Evolutionary conservation across 2,113 vertebrate species (phyloP).

Genomic region (Anhinga rufa): DNA sequence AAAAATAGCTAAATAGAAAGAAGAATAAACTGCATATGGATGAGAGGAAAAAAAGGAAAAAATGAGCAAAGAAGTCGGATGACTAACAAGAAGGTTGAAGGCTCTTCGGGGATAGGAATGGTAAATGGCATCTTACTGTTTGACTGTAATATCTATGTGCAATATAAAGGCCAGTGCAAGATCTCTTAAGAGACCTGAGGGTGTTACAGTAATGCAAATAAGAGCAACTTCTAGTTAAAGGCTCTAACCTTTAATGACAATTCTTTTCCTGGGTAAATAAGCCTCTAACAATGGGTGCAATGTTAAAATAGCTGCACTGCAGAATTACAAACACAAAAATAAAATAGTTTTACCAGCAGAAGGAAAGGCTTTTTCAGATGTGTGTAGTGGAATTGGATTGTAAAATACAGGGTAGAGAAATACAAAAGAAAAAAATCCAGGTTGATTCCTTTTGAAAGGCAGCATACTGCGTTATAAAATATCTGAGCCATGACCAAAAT

Average conservation of each 20-base stretch:
- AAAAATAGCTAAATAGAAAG: neutral
- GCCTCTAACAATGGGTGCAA: neutral
- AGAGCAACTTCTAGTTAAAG: neutral
- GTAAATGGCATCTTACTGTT: slow-evolving; percentile 34
- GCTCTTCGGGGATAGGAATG: slow-evolving; percentile 5
- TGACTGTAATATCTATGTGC: neutral
- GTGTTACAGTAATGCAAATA: neutral
- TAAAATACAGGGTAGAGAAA: neutral
- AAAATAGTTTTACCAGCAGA: neutral
- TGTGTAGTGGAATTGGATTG: neutral
- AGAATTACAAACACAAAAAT: neutral
- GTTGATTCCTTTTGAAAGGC: neutral
- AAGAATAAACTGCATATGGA: neutral
- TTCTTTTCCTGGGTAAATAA: neutral
- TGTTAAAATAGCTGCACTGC: neutral
- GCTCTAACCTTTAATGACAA: neutral
- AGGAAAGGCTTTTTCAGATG: neutral
- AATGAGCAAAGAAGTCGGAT: neutral
- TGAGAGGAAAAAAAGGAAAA: neutral
- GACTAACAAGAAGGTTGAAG: slow-evolving; percentile 21
- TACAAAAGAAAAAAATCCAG: neutral
- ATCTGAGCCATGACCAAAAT: neutral
- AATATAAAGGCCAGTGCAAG: neutral
- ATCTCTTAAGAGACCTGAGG: neutral
- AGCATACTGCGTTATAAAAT: neutral